These are phyloP conservation scores for Microctenopoma steveboyesi DNA, from an alignment of 2,797 vertebrate species.

Conservation along the genomic window DNA sequence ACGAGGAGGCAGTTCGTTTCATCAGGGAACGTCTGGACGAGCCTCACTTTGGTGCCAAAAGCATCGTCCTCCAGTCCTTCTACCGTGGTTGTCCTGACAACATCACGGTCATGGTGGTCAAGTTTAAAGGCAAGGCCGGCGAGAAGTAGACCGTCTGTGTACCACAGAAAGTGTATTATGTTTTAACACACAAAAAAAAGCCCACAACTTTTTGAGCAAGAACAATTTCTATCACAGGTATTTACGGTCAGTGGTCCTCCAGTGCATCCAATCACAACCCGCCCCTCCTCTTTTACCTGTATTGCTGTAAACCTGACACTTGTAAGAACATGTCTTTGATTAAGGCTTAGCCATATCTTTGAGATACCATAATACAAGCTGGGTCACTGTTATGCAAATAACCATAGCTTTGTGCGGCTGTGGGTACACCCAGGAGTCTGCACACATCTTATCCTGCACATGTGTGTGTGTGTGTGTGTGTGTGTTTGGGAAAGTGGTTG, in stretches of 20 bases:
- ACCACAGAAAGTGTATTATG: slow-evolving; percentile 36
- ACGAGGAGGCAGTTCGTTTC: slow-evolving; percentile 96
- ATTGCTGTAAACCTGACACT: slow-evolving; percentile 40
- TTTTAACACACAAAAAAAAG: slow-evolving; percentile 57
- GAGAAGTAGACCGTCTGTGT: slow-evolving; percentile 80
- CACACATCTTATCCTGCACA: background rate
- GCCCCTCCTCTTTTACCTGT: slow-evolving; percentile 16
- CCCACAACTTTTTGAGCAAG: slow-evolving; percentile 55
- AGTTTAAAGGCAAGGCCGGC: slow-evolving; percentile 91
- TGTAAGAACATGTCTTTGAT: slow-evolving; percentile 29
- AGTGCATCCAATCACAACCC: slow-evolving; percentile 9
- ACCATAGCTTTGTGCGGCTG: slow-evolving; percentile 39
- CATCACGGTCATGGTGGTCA: slow-evolving; percentile 99
- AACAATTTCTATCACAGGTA: slow-evolving; percentile 68
- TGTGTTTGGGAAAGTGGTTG: slow-evolving; percentile 1
- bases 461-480: background rate
- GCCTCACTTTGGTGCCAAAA: slow-evolving; percentile 96
- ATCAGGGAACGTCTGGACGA: slow-evolving; percentile 98
- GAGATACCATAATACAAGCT: slow-evolving; percentile 40
- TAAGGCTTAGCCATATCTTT: slow-evolving; percentile 26
- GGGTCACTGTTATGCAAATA: slow-evolving; percentile 67
- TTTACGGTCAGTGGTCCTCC: slow-evolving; percentile 45
- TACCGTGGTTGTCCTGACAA: slow-evolving; percentile 97
- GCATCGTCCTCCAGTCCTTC: slow-evolving; percentile 96
- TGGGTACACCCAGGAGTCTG: slow-evolving; percentile 9